phyloP scores from a whole-genome alignment of 53 echinoderm and acorn worm species.

The Paracentrotus lividus region DNA sequence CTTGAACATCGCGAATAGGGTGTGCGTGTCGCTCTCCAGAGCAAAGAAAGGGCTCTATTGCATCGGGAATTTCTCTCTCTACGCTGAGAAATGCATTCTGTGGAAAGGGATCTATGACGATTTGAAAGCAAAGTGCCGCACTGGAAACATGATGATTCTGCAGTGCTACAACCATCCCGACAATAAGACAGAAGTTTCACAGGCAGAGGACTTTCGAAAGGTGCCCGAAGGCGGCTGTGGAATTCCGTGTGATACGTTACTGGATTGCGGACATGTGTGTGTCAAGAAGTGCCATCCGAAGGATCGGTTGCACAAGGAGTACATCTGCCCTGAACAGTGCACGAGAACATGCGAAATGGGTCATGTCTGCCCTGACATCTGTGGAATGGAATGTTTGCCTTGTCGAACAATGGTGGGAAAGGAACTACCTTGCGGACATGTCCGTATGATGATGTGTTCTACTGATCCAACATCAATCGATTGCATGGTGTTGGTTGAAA shows the following conservation, averaged over 20 bases:
- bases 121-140: constrained; percentile 31
- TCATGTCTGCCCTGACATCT: constrained; percentile 73
- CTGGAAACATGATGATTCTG: constrained; percentile 71
- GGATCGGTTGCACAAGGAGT: constrained; percentile 70
- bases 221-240: constrained; percentile 82
- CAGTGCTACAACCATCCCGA: constrained; percentile 84
- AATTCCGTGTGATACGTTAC: constrained; percentile 66
- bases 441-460: constrained; percentile 52
- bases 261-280: constrained; percentile 83
- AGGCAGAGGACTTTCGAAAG: constrained; percentile 73
- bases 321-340: constrained; percentile 76
- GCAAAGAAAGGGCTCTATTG: constrained; percentile 91
- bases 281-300: constrained; percentile 74
- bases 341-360: constrained; percentile 39
- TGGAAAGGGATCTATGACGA: constrained; percentile 74
- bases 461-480: constrained; percentile 44
- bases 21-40: constrained; percentile 94
- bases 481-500: constrained; percentile 50
- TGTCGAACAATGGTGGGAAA: constrained; percentile 57
- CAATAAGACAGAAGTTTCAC: constrained; percentile 58
- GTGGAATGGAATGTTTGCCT: constrained; percentile 70
- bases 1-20: constrained; percentile 83
- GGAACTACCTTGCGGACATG: constrained; percentile 78
- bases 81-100: constrained; percentile 63
- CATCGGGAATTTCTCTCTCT: constrained; percentile 84